Evolutionary conservation across 2,797 vertebrate genomes (phyloP).

Genomic region (Antennarius maculatus): DNA sequence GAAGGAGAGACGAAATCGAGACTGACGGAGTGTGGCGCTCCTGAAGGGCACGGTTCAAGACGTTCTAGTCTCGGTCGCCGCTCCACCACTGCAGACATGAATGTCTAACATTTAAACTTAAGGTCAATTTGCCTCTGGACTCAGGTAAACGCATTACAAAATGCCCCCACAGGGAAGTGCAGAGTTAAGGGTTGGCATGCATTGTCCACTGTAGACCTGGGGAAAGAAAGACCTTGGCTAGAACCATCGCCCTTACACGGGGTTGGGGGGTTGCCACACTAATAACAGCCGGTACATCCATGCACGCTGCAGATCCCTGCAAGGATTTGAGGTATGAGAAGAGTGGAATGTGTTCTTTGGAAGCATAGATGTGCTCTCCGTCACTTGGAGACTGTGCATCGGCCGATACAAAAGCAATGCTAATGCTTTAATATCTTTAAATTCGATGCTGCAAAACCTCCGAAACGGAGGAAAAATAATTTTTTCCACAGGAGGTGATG

Average conservation of each 20-base stretch:
- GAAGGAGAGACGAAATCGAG: slow-evolving; percentile 45
- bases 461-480: not conserved
- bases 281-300: slow-evolving; percentile 73
- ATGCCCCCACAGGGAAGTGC: not conserved
- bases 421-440: slow-evolving; percentile 34
- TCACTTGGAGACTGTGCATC: slow-evolving; percentile 52
- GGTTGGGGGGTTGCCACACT: slow-evolving; percentile 64
- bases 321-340: slow-evolving; percentile 64
- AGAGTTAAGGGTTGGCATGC: slow-evolving; percentile 1
- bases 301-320: slow-evolving; percentile 51
- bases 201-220: slow-evolving; percentile 22
- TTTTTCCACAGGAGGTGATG: slow-evolving; percentile 28
- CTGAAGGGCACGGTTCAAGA: slow-evolving; percentile 35
- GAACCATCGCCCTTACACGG: no score
- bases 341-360: slow-evolving; percentile 74
- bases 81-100: slow-evolving; percentile 18
- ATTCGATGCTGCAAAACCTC: slow-evolving; percentile 19
- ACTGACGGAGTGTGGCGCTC: slow-evolving; percentile 47
- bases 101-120: slow-evolving; percentile 18
- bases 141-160: slow-evolving; percentile 26
- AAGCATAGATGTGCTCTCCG: slow-evolving; percentile 51
- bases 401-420: slow-evolving; percentile 42
- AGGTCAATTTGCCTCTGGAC: slow-evolving; percentile 26
- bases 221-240: slow-evolving; percentile 44
- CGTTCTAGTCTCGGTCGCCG: slow-evolving; percentile 27